Evolutionary conservation across 2,113 vertebrate genomes (phyloP).

Genomic region (Dendropsophus ebraccatus): DNA sequence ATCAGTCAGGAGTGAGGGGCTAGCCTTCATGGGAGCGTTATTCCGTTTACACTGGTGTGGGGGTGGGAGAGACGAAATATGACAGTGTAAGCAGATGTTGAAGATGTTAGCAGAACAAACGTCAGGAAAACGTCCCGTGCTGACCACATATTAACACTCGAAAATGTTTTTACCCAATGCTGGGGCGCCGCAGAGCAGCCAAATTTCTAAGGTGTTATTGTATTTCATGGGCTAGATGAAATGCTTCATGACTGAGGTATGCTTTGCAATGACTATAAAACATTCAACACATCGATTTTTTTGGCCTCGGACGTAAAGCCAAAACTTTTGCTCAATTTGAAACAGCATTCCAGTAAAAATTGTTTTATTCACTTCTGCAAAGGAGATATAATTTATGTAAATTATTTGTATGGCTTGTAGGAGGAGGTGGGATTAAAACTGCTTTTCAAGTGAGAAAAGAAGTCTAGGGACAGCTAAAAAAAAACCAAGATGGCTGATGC

Average conservation of each 20-base stretch:
- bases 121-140: conserved; percentile 18
- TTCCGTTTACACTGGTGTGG: conserved; percentile 20
- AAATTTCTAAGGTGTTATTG: conserved; percentile 50
- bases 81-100: conserved; percentile 47
- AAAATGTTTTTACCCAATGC: conserved; percentile 34
- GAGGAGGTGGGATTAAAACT: background rate
- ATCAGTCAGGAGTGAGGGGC: conserved; percentile 7
- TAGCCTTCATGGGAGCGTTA: conserved; percentile 19
- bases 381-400: background rate
- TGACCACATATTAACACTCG: conserved; percentile 52
- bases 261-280: conserved; percentile 44
- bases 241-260: conserved; percentile 47
- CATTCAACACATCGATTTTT: conserved; percentile 50
- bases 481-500: conserved; percentile 14
- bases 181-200: conserved; percentile 30
- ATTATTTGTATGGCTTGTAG: background rate
- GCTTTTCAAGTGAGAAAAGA: background rate
- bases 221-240: conserved; percentile 48
- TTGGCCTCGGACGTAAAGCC: conserved; percentile 2
- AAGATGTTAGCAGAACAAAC: conserved; percentile 45
- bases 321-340: conserved; percentile 16
- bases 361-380: conserved; percentile 11
- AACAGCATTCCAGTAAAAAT: conserved; percentile 24
- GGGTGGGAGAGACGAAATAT: conserved; percentile 27
- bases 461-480: background rate